Evolutionary conservation across 1,140 invertebrate species (phyloP).

Genomic region (Coptotermes formosanus): DNA sequence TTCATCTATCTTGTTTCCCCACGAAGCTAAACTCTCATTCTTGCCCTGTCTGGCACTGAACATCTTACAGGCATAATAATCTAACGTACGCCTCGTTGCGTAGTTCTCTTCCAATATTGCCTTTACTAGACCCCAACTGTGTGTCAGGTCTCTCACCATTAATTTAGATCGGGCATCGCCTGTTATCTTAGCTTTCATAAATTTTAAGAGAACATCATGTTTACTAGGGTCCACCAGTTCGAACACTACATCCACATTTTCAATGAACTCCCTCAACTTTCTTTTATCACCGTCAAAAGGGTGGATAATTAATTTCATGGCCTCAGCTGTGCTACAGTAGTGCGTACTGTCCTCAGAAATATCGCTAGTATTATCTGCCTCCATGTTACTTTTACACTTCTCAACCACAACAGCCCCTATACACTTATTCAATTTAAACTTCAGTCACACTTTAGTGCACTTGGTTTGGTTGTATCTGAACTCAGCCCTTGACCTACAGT

Average conservation of each 20-base stretch:
- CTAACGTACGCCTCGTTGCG: background rate
- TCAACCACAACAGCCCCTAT: too few species aligned
- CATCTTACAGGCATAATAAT: background rate
- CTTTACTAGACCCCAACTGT: background rate
- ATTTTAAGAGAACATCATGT: background rate
- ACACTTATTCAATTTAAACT: too few species aligned
- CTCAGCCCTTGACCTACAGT: too few species aligned
- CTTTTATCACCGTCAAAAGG: background rate
- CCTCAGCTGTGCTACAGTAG: background rate
- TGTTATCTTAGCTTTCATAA: background rate
- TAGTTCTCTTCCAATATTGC: constrained; percentile 8
- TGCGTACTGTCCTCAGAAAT: too few species aligned
- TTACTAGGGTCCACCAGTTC: background rate
- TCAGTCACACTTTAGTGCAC: too few species aligned
- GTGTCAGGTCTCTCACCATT: background rate
- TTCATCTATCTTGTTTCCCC: background rate
- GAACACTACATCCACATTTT: background rate
- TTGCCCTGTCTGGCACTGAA: background rate
- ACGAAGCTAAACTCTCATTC: background rate
- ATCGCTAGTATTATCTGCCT: too few species aligned
- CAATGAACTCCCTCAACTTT: background rate
- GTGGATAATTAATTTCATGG: background rate
- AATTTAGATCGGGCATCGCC: background rate
- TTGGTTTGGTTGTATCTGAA: too few species aligned
- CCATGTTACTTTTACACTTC: too few species aligned